These are phyloP conservation scores for Tachina grossa DNA, from an alignment of 2,888 invertebrate genomes.

Conservation along the genomic window DNA sequence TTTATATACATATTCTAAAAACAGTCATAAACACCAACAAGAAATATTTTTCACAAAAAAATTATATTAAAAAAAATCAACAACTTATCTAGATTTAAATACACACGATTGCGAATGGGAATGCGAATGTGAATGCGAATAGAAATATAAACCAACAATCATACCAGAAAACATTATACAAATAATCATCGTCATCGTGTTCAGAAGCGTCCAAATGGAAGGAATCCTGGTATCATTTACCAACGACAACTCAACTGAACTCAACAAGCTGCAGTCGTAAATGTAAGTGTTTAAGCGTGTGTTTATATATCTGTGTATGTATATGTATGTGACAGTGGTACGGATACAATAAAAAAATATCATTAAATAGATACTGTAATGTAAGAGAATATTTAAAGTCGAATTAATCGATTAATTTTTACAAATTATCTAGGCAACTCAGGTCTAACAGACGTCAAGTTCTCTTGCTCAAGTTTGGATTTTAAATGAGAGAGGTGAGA, in stretches of 20 bases:
- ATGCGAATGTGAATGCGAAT: slow-evolving; percentile 32
- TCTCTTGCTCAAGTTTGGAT: too few species aligned
- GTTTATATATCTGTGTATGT: neutral
- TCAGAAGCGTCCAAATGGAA: slow-evolving; percentile 72
- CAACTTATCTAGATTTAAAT: slow-evolving; percentile 69
- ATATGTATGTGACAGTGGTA: slow-evolving; percentile 4
- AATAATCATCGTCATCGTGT: slow-evolving; percentile 62
- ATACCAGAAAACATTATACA: slow-evolving; percentile 20
- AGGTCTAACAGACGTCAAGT: neutral
- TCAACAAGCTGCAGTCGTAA: slow-evolving; percentile 47
- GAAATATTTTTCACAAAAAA: slow-evolving; percentile 31
- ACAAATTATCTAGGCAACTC: neutral
- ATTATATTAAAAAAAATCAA: slow-evolving; percentile 2
- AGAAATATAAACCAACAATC: slow-evolving; percentile 44
- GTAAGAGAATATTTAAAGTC: neutral
- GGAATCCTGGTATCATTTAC: slow-evolving; percentile 70
- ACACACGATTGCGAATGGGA: slow-evolving; percentile 37
- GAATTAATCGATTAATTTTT: slow-evolving; percentile 26
- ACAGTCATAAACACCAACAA: slow-evolving; percentile 53
- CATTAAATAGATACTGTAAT: slow-evolving; percentile 38
- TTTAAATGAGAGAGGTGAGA: too few species aligned
- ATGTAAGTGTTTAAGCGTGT: neutral
- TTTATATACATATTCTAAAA: neutral
- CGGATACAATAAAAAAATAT: slow-evolving; percentile 27
- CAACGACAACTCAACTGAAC: slow-evolving; percentile 62